Evolutionary conservation across 2,113 vertebrate species (phyloP).

Genomic region (Aptenodytes forsteri): DNA sequence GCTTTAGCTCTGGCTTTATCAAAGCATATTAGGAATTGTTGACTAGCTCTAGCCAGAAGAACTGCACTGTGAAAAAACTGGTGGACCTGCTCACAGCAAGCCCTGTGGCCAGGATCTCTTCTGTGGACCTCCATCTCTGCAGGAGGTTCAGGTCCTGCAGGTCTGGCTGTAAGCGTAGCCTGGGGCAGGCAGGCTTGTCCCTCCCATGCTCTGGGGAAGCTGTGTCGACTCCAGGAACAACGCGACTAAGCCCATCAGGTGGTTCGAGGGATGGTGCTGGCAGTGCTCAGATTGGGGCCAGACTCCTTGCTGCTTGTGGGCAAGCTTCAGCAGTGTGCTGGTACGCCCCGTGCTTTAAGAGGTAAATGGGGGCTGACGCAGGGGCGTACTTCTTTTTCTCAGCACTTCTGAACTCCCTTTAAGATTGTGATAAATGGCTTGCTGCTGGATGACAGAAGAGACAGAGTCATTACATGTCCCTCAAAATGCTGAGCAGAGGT

Average conservation of each 20-base stretch:
- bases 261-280: background rate
- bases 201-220: background rate
- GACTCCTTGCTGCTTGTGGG: background rate
- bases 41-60: background rate
- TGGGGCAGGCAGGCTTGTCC: background rate
- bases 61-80: background rate
- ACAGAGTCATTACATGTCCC: background rate
- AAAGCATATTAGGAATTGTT: background rate
- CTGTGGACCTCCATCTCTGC: background rate
- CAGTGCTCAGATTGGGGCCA: fast-evolving
- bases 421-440: background rate
- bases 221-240: background rate
- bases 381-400: fast-evolving
- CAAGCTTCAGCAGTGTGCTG: background rate
- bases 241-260: fast-evolving
- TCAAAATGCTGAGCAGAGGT: background rate
- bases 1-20: background rate
- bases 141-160: background rate
- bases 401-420: background rate
- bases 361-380: background rate
- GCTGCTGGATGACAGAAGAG: background rate
- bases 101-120: background rate
- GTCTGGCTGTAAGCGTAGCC: background rate
- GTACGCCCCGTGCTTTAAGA: fast-evolving
- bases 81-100: fast-evolving